Percentiles rank a stretch among this genome's conserved stretches.
phyloP scores from a whole-genome alignment of 2,797 vertebrate species.

The Anguilla marmorata region DNA sequence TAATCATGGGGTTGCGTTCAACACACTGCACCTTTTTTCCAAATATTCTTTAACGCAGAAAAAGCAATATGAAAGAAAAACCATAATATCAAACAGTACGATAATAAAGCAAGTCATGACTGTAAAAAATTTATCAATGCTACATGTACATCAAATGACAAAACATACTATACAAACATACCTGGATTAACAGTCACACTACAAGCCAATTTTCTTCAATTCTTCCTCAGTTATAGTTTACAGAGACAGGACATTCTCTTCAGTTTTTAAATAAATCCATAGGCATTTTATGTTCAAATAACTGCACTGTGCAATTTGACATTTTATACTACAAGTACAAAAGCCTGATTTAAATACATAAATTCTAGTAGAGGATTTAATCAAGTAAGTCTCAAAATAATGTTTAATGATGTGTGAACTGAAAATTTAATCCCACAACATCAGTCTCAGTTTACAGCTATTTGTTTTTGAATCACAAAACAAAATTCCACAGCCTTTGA shows the following conservation, averaged over 20 bases:
- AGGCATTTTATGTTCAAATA: neutral
- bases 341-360: conserved; percentile 10
- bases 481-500: neutral
- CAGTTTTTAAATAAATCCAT: conserved; percentile 5
- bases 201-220: conserved; percentile 3
- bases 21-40: neutral
- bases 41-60: neutral
- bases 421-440: neutral
- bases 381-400: conserved; percentile 1
- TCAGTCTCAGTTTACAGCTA: neutral
- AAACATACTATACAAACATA: conserved; percentile 14
- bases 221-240: conserved; percentile 4
- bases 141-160: conserved; percentile 14
- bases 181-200: neutral
- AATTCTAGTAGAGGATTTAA: neutral
- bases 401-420: neutral
- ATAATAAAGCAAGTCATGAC: neutral
- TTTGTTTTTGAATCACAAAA: neutral
- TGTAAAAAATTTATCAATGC: neutral
- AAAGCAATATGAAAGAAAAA: neutral
- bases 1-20: neutral
- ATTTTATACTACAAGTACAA: conserved; percentile 30
- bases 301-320: conserved; percentile 16
- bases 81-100: neutral
- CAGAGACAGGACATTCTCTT: neutral